Conservation (phyloP, 1,140 invertebrate genomes). For the Leguminivora glycinivorella region DNA sequence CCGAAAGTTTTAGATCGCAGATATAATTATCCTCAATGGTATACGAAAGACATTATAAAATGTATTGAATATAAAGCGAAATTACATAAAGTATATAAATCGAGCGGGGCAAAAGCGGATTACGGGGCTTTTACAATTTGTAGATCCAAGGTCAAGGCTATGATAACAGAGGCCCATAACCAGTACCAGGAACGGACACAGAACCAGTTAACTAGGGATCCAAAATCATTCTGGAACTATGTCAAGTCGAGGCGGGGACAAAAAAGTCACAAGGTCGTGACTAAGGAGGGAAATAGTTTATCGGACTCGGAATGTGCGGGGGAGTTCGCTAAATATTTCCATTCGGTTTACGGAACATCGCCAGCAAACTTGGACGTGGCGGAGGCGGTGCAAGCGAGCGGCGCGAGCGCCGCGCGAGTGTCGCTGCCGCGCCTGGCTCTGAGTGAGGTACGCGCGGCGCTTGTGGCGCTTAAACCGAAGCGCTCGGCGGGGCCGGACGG, state of each 20-base stretch:
- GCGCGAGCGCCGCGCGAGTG: too few species aligned
- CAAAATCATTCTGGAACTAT: conserved; percentile 10
- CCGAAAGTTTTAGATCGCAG: background rate
- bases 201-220: background rate
- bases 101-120: background rate
- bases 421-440: too few species aligned
- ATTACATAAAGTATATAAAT: conserved; percentile 5
- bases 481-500: conserved; percentile 22
- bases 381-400: too few species aligned
- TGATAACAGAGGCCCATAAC: background rate
- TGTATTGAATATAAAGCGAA: background rate
- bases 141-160: background rate
- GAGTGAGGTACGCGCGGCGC: too few species aligned
- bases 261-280: too few species aligned
- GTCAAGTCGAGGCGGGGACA: background rate
- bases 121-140: background rate
- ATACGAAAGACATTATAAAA: background rate
- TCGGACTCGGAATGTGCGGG: background rate
- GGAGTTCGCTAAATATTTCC: too few species aligned
- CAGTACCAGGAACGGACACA: background rate
- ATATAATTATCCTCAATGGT: background rate
- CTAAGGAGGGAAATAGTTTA: background rate
- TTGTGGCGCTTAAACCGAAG: conserved; percentile 17
- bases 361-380: too few species aligned
- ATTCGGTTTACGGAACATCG: too few species aligned